A percentile compares a stretch with the other conserved stretches of the same genome.
phyloP scores from a whole-genome alignment of 2,113 vertebrate species.

The Mionectes macconnelli region DNA sequence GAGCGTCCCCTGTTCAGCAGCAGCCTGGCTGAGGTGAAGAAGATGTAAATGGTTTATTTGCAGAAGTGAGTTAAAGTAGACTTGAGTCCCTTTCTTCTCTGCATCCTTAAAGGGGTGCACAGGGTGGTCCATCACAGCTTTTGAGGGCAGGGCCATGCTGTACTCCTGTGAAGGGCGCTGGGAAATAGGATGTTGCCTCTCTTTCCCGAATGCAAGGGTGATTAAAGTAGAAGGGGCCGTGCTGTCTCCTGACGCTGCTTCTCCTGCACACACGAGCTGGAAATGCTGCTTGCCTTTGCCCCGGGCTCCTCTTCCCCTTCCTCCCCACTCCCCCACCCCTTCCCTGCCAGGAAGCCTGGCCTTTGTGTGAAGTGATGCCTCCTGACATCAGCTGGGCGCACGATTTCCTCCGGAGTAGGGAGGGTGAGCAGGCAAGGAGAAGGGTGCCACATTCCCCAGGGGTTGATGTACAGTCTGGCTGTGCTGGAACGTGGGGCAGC shows the following conservation, averaged over 20 bases:
- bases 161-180: background rate
- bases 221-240: background rate
- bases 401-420: background rate
- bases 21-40: background rate
- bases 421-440: background rate
- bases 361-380: constrained; percentile 60
- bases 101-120: background rate
- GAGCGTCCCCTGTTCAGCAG: background rate
- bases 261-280: background rate
- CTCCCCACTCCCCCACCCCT: constrained; percentile 1
- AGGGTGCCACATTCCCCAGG: background rate
- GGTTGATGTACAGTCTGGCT: background rate
- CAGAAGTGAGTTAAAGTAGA: background rate
- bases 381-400: constrained; percentile 44
- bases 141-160: accelerated
- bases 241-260: background rate
- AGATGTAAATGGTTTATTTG: background rate
- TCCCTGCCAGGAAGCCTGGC: constrained; percentile 31
- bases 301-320: constrained; percentile 41
- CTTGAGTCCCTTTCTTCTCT: background rate
- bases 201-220: background rate
- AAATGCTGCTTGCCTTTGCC: constrained; percentile 28
- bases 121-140: background rate
- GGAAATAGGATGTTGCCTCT: background rate
- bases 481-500: accelerated